These are phyloP conservation scores for Yponomeuta cagnagella DNA, from an alignment of 2,888 invertebrate species.

Conservation along the genomic window DNA sequence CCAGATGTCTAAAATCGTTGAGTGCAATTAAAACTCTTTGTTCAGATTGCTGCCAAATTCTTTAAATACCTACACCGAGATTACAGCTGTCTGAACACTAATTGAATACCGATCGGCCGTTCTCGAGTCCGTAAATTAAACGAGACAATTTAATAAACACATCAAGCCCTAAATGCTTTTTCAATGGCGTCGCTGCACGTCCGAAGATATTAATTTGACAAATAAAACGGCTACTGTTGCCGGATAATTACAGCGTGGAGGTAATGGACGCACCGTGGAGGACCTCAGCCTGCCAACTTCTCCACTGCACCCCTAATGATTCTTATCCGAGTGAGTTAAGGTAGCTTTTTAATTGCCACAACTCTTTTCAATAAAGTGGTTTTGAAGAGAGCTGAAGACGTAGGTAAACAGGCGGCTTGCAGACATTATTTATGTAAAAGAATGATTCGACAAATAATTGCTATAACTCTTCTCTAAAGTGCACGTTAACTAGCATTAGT, in stretches of 20 bases:
- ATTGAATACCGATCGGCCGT: slow-evolving; percentile 2
- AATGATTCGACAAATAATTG: slow-evolving; percentile 12
- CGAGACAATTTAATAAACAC: slow-evolving; percentile 71
- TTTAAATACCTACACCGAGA: background rate
- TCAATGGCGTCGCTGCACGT: slow-evolving; percentile 60
- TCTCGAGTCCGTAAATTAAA: slow-evolving; percentile 47
- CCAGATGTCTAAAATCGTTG: slow-evolving; percentile 1
- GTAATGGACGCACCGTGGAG: slow-evolving; percentile 8
- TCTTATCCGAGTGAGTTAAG: background rate
- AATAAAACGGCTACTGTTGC: slow-evolving; percentile 45
- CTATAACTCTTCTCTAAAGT: background rate
- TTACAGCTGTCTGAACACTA: background rate
- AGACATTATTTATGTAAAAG: slow-evolving; percentile 12
- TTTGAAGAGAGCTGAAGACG: slow-evolving; percentile 6
- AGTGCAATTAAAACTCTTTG: background rate
- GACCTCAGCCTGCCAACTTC: background rate
- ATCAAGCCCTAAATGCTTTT: slow-evolving; percentile 63
- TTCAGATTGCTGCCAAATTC: background rate
- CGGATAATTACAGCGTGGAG: slow-evolving; percentile 42
- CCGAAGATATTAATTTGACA: slow-evolving; percentile 60
- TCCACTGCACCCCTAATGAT: background rate
- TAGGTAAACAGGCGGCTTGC: slow-evolving; percentile 2
- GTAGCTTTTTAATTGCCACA: background rate
- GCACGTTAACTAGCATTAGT: background rate
- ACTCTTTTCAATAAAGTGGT: background rate